phyloP scores from a whole-genome alignment of 2,113 vertebrate species.

The Acrocephalus arundinaceus region DNA sequence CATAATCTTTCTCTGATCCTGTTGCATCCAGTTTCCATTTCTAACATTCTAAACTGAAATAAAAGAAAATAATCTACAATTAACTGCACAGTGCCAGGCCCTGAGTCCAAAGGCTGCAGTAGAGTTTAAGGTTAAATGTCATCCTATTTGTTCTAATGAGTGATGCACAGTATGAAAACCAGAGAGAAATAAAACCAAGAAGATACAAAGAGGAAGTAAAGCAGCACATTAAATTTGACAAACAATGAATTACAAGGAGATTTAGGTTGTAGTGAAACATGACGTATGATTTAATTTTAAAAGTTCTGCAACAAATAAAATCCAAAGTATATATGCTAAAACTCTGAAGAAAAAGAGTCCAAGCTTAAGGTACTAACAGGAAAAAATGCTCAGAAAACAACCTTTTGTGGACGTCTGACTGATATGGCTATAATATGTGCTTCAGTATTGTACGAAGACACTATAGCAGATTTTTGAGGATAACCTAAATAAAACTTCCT shows the following conservation, averaged over 20 bases:
- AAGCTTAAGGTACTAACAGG: background rate
- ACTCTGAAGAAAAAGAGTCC: background rate
- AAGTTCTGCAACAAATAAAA: background rate
- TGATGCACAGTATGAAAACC: background rate
- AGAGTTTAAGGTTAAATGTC: background rate
- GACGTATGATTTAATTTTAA: background rate
- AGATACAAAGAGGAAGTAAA: background rate
- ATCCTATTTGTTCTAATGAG: background rate
- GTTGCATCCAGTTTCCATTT: background rate
- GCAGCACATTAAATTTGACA: background rate
- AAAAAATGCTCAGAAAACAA: background rate
- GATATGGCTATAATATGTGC: background rate
- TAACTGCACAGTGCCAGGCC: background rate
- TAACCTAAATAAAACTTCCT: background rate
- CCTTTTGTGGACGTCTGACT: background rate
- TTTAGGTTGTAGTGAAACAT: background rate
- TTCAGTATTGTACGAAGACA: background rate
- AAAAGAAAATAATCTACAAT: background rate
- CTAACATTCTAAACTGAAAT: background rate
- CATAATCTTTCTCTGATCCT: background rate
- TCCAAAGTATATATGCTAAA: background rate
- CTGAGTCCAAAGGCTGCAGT: background rate
- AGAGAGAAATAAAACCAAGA: background rate
- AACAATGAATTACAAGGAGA: background rate
- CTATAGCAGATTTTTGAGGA: background rate